Base-by-base conservation (phyloP, 2,113 vertebrate genomes). In the Phalacrocorax aristotelis region DNA sequence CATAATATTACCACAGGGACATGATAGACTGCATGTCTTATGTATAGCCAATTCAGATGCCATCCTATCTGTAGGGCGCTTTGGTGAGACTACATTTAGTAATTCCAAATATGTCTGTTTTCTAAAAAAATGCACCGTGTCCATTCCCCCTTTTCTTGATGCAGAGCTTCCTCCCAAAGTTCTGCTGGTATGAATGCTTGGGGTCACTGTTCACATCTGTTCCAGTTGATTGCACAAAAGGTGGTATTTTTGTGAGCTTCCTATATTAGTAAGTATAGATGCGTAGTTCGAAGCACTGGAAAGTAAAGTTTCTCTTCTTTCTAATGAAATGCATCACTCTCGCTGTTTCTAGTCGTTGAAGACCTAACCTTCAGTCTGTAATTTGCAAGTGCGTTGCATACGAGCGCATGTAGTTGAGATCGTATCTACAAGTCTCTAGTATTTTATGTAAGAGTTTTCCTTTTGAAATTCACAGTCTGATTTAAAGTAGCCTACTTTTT, bases 331-430 rank as follows among this genome's bases (percentile, higher is more conserved):
- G 27, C 44, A 64, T n/a, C 42, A 42, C 29, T 76, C 25, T 29
- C 4, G 1, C 44, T 51, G 6, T n/a, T 62, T 42, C 66, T 49
- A 44, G 34, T 29, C 49, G 12, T 2, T 60, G 52, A 29, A 2
- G 8, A 29, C 19, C 48, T n/a, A 20, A 58, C 10, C 25, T 57
- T 3, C 3, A 17, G 25, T 61, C 66, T 79, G 85, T 42, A 55
- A 21, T 46, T 82, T 49, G 29, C 58, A 57, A 57, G 11, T 32
- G n/a, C 22, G 32, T 2, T 71, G 66, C 36, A 34, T 18, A 21
- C 0, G 1, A 38, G 34, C 22, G 11, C 16, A 1, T 9, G 10
- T 46, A 7, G 57, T 54, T 74, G 75, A 86, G 36, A n/a, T 36
- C 40, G 11, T 30, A 66, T 15, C 72, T 72, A 10, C 46, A 46